Percentiles rank a stretch among this genome's conserved stretches.
Evolutionary conservation across 2,113 vertebrate species (phyloP).

Genomic region (Peromyscus californicus): DNA sequence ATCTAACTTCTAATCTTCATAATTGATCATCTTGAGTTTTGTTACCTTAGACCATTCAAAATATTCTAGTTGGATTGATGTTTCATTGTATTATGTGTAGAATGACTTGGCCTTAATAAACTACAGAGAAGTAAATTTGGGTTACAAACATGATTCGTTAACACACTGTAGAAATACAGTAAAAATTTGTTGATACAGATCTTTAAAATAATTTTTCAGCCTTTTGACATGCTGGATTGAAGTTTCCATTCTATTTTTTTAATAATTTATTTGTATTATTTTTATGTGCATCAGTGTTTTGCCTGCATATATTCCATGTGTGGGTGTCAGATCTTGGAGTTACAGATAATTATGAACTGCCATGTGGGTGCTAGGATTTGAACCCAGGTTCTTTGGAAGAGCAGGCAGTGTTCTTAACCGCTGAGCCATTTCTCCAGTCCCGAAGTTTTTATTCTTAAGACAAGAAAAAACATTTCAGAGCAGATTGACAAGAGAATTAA

Average conservation of each 20-base stretch:
- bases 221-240: conserved; percentile 28
- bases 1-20: neutral
- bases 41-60: conserved; percentile 57
- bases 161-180: conserved; percentile 3
- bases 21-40: conserved; percentile 34
- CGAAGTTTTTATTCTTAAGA: too few relatives aligned
- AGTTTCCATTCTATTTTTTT: neutral
- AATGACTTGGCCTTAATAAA: conserved; percentile 52
- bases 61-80: conserved; percentile 52
- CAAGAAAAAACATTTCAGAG: conserved; percentile 56
- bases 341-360: too few relatives aligned
- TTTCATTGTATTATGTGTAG: conserved; percentile 24
- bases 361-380: too few relatives aligned
- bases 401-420: too few relatives aligned
- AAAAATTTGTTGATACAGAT: conserved; percentile 47
- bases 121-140: conserved; percentile 36
- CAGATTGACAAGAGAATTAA: neutral
- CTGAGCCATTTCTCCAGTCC: too few relatives aligned
- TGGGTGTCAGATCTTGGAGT: too few relatives aligned
- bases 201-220: conserved; percentile 2
- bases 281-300: too few relatives aligned
- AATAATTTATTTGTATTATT: too few relatives aligned
- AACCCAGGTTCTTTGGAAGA: too few relatives aligned
- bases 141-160: conserved; percentile 19
- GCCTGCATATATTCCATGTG: too few relatives aligned